phyloP scores from a whole-genome alignment of 2,888 invertebrate species.

The Lymantria dispar region DNA sequence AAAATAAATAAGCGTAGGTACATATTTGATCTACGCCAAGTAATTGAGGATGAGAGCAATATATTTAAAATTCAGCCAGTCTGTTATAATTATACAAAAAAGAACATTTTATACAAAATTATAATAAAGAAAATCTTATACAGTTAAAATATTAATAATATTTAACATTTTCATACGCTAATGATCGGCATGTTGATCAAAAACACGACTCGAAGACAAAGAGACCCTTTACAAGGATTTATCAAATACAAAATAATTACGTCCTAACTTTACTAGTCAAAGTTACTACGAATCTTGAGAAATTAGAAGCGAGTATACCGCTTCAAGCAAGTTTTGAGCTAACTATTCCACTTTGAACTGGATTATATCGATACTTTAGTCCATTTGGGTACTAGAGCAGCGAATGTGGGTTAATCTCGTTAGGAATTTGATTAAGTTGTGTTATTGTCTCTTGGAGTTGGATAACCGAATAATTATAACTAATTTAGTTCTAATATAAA shows the following conservation, averaged over 20 bases:
- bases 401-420: conserved; percentile 1
- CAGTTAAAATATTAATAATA: too few species aligned
- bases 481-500: background rate
- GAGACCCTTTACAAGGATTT: background rate
- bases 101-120: too few species aligned
- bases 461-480: background rate
- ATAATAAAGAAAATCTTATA: too few species aligned
- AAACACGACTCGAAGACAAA: background rate
- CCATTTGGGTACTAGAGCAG: conserved; percentile 6
- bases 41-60: too few species aligned
- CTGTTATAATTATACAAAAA: too few species aligned
- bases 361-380: conserved; percentile 15
- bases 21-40: too few species aligned
- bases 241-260: conserved; percentile 17
- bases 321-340: conserved; percentile 22
- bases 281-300: conserved; percentile 12
- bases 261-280: conserved; percentile 9
- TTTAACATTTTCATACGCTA: too few species aligned
- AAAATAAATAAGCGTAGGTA: too few species aligned
- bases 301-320: conserved; percentile 13
- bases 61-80: too few species aligned
- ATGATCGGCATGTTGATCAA: background rate
- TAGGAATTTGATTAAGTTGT: conserved; percentile 2
- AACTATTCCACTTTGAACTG: conserved; percentile 20
- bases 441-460: background rate